Percentiles rank a stretch among this genome's conserved stretches.
Evolutionary conservation across 2,113 vertebrate species (phyloP).

Genomic region (Tretioscincus oriximinensis): DNA sequence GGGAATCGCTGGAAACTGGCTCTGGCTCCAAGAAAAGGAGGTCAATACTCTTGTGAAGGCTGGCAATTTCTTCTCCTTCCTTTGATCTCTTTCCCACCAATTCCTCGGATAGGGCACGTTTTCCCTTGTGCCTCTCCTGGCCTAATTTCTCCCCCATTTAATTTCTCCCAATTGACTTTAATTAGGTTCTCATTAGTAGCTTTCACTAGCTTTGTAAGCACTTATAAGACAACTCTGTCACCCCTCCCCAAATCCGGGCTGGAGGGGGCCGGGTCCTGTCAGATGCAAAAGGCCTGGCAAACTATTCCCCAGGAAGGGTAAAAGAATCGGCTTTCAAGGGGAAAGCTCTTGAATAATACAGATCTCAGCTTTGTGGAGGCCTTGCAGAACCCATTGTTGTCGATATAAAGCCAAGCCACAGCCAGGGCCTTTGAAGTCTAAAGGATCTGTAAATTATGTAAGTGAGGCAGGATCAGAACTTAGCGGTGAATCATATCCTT

Average conservation of each 20-base stretch:
- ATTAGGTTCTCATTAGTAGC: constrained; percentile 33
- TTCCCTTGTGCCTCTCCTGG: neutral
- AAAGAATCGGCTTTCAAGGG: neutral
- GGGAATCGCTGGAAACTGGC: neutral
- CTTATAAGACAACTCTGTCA: neutral
- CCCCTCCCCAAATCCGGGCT: neutral
- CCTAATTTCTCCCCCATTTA: constrained; percentile 23
- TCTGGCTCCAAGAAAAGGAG: neutral
- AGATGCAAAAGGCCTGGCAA: neutral
- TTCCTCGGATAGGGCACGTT: constrained; percentile 13
- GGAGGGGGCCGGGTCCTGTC: neutral
- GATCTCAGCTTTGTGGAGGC: neutral
- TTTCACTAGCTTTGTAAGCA: constrained; percentile 17
- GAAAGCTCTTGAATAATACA: neutral
- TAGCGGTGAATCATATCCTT: neutral
- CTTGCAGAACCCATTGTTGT: neutral
- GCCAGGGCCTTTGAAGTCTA: neutral
- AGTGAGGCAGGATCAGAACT: neutral
- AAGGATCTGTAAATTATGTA: neutral
- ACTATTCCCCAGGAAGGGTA: neutral
- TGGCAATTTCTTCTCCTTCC: neutral
- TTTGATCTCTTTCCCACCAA: constrained; percentile 20
- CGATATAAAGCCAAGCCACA: neutral
- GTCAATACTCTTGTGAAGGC: neutral
- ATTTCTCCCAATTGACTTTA: constrained; percentile 31